phyloP scores from a whole-genome alignment of 2,113 vertebrate genomes.

The Thamnophis sirtalis region DNA sequence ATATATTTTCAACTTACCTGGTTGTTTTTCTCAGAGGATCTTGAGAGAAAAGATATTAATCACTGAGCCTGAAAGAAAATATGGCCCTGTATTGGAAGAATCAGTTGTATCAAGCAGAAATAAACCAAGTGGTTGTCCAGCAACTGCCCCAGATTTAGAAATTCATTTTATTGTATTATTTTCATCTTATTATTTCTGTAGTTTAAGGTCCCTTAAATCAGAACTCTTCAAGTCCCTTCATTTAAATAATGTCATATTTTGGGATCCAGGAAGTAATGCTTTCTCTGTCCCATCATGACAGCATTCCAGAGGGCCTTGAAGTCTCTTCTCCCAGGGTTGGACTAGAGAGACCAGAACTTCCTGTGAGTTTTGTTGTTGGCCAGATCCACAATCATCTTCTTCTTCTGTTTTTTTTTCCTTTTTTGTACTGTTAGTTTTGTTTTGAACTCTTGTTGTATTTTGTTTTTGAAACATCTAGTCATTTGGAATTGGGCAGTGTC shows the following conservation, averaged over 20 bases:
- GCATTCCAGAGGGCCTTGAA: neutral
- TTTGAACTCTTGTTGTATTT: neutral
- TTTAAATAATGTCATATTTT: neutral
- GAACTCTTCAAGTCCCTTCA: neutral
- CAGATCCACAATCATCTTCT: neutral
- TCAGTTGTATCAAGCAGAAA: neutral
- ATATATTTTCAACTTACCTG: neutral
- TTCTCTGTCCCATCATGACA: neutral
- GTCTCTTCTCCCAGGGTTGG: neutral
- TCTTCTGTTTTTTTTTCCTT: neutral
- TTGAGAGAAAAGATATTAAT: neutral
- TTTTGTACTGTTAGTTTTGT: neutral
- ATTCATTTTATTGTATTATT: neutral
- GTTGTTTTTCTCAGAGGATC: neutral
- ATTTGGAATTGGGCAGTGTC: neutral
- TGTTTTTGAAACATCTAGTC: neutral
- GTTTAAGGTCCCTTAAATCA: neutral
- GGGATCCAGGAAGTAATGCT: neutral
- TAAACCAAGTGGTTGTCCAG: neutral
- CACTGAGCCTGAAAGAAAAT: neutral
- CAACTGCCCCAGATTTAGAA: neutral
- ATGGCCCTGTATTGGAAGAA: neutral
- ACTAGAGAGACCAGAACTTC: neutral
- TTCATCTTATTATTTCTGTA: neutral
- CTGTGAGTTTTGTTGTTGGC: neutral